phyloP scores from a whole-genome alignment of 2,888 invertebrate genomes.

The Rotaria magnacalcarata region DNA sequence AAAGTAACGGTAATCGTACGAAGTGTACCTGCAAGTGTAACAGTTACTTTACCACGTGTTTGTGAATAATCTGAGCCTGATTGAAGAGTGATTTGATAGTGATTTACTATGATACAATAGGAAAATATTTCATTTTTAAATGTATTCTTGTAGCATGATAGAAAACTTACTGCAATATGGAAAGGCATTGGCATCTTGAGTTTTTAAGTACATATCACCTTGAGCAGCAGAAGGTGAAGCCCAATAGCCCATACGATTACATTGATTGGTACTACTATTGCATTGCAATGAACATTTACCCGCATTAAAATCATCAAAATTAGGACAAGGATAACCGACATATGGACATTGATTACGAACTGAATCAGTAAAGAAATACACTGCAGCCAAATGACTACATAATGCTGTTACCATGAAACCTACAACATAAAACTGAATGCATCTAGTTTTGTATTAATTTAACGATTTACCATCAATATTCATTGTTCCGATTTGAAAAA shows the following conservation, averaged over 20 bases:
- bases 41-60: neutral
- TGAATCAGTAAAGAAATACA: conserved; percentile 40
- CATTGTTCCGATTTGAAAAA: conserved; percentile 26
- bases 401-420: conserved; percentile 14
- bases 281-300: conserved; percentile 41
- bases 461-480: neutral
- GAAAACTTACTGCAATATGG: neutral
- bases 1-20: neutral
- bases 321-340: conserved; percentile 27
- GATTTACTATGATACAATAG: neutral
- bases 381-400: conserved; percentile 42
- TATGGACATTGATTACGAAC: conserved; percentile 37
- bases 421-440: neutral
- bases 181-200: conserved; percentile 23
- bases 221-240: neutral
- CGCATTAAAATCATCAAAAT: conserved; percentile 20
- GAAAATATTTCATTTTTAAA: no score
- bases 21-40: neutral
- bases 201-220: conserved; percentile 37
- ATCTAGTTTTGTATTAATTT: no score
- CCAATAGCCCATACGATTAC: conserved; percentile 46
- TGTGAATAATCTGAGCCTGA: neutral
- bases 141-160: no score
- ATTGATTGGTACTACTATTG: neutral
- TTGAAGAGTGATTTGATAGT: neutral